Evolutionary conservation across 2,888 invertebrate genomes (phyloP).

Genomic region (Hirtodrosophila trivittata): DNA sequence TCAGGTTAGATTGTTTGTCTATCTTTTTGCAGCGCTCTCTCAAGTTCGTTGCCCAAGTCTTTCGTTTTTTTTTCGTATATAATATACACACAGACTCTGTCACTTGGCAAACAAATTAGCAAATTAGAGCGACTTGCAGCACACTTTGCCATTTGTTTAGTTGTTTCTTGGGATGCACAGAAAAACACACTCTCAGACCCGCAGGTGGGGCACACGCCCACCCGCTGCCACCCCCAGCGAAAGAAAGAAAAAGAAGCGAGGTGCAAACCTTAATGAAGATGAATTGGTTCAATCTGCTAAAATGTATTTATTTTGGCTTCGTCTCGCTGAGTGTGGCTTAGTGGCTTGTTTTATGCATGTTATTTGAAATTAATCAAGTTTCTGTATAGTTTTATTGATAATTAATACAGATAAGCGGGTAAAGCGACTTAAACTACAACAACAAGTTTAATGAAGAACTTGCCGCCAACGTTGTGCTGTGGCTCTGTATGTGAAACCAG

Average conservation of each 20-base stretch:
- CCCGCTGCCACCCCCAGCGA: constrained; percentile 10
- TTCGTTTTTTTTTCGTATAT: constrained; percentile 55
- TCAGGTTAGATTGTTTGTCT: constrained; percentile 20
- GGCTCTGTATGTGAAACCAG: constrained; percentile 47
- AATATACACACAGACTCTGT: no score
- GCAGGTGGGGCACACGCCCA: constrained; percentile 19
- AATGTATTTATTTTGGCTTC: constrained; percentile 8
- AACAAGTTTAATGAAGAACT: constrained; percentile 47
- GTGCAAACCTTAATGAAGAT: constrained; percentile 50
- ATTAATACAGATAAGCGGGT: constrained; percentile 75
- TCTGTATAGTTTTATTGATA: constrained; percentile 59
- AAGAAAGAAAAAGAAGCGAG: not conserved
- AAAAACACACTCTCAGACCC: not conserved
- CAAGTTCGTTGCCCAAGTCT: constrained; percentile 71
- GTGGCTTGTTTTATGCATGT: constrained; percentile 24
- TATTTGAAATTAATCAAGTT: constrained; percentile 68
- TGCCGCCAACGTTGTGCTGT: constrained; percentile 39
- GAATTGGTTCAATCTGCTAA: constrained; percentile 28
- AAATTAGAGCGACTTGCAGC: constrained; percentile 68
- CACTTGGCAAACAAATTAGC: constrained; percentile 44
- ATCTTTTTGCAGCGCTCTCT: constrained; percentile 16
- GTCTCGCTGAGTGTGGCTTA: constrained; percentile 7
- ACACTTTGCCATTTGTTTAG: constrained; percentile 62
- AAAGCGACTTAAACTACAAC: constrained; percentile 40
- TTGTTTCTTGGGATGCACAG: constrained; percentile 28